Conservation (phyloP, 2,797 vertebrate genomes). For the Myripristis murdjan region DNA sequence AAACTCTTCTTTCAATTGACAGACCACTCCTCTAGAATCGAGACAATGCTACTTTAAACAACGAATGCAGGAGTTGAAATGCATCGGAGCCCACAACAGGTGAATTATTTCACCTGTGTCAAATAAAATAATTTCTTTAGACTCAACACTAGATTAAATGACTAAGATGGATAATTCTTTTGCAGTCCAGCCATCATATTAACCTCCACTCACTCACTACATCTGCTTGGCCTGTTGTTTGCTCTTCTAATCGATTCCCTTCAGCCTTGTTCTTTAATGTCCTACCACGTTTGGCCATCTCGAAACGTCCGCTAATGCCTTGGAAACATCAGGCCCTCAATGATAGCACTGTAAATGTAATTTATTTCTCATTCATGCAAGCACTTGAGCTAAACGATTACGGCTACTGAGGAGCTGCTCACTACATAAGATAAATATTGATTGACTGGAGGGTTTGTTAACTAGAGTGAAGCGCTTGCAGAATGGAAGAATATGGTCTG, state of each 20-base stretch:
- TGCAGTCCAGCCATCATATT: constrained; percentile 77
- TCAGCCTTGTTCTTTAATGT: constrained; percentile 84
- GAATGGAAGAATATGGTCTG: constrained; percentile 51
- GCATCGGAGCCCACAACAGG: constrained; percentile 34
- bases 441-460: constrained; percentile 82
- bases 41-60: constrained; percentile 17
- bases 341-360: constrained; percentile 84
- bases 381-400: constrained; percentile 84
- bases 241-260: constrained; percentile 83
- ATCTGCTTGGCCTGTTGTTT: constrained; percentile 78
- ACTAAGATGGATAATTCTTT: constrained; percentile 73
- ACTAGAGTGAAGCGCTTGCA: constrained; percentile 58
- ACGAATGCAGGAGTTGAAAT: constrained; percentile 27
- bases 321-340: constrained; percentile 81
- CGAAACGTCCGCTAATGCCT: constrained; percentile 83
- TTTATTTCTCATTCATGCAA: constrained; percentile 85
- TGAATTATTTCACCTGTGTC: constrained; percentile 69
- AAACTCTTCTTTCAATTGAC: background rate
- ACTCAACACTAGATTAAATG: constrained; percentile 75
- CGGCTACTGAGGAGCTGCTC: constrained; percentile 74
- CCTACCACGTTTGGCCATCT: constrained; percentile 79
- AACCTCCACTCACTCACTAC: constrained; percentile 77
- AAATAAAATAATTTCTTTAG: constrained; percentile 74
- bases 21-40: constrained; percentile 3
- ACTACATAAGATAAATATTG: constrained; percentile 85